Base-by-base conservation (phyloP, 2,797 vertebrate genomes). In the Xiphophorus birchmanni region DNA sequence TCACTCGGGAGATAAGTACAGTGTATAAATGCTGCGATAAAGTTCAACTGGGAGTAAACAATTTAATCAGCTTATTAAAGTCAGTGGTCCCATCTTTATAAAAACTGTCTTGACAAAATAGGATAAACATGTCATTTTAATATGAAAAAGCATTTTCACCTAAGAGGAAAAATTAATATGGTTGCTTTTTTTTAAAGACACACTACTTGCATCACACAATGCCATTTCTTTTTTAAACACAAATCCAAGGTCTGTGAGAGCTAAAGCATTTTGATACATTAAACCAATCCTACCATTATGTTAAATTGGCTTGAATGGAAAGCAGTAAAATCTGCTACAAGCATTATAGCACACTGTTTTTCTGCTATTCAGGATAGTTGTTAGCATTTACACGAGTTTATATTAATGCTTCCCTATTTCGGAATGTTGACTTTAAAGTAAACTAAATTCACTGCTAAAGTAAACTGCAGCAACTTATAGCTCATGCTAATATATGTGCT, bases 61-160 rank as follows among this genome's bases (percentile, higher is more conserved):
- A 65, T 80, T 82, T 87, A 85, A 88, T 87, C 80, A 82, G 80
- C 84, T 79, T 87, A 86, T 75, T 82, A 77, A 88, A 89, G 79
- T 54, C 54, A 74, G 60, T 18, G 74, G 58, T 32, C 3, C 47
- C 4, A 47, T 76, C 50, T 77, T n/a, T 74, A 44, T 21, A 37
- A 35, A 81, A 81, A 84, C 44, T 10, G 67, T 63, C 29, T 44
- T 26, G 35, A 81, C 47, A 78, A 74, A 11, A 45, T 23, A 75
- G 21, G 65, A 82, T 35, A 63, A 80, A 45, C 21, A 4, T 44
- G 21, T 50, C 50, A 63, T 23, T 37, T 29, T 9, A 13, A 12
- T 45, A 21, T 21, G 21, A 76, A 60, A 50, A 18, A 0, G 6
- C 17, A n/a, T 35, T 35, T 56, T 52, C 29, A 78, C 44, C 63